Conservation (phyloP, 2,888 invertebrate genomes). For the Diaphora mendica region DNA sequence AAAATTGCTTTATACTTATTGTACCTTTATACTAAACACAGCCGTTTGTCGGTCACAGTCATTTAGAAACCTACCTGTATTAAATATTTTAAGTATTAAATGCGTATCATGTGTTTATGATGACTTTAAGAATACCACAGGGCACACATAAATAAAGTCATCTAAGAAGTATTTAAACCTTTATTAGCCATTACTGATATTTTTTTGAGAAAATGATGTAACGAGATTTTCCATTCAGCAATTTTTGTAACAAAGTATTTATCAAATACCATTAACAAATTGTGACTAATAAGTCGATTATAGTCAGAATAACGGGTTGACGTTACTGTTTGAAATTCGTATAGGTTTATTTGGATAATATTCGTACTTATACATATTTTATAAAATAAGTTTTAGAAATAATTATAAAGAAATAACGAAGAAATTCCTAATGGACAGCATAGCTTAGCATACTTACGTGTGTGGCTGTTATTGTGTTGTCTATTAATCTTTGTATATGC, state of each 20-base stretch:
- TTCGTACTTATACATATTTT: neutral
- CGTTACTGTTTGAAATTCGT: neutral
- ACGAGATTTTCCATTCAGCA: neutral
- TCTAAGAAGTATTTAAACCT: neutral
- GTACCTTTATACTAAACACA: conserved; percentile 26
- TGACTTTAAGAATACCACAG: neutral
- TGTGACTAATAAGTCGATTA: neutral
- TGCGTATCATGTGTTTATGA: neutral
- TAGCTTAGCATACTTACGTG: too few relatives aligned
- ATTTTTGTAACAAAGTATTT: neutral
- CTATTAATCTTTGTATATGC: too few relatives aligned
- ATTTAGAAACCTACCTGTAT: neutral
- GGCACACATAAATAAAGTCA: neutral
- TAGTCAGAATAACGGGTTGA: neutral
- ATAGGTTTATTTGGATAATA: neutral
- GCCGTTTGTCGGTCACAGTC: neutral
- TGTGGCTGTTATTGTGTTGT: too few relatives aligned
- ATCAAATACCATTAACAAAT: neutral
- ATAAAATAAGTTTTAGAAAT: neutral
- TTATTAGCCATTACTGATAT: neutral
- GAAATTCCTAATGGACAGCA: too few relatives aligned
- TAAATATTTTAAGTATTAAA: neutral
- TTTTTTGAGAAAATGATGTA: neutral
- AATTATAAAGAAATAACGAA: too few relatives aligned
- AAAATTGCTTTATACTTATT: conserved; percentile 70